Evolutionary conservation across 2,888 invertebrate species (phyloP), one percentile per base, ranked within the genome.

Genomic region (Thera britannica): DNA sequence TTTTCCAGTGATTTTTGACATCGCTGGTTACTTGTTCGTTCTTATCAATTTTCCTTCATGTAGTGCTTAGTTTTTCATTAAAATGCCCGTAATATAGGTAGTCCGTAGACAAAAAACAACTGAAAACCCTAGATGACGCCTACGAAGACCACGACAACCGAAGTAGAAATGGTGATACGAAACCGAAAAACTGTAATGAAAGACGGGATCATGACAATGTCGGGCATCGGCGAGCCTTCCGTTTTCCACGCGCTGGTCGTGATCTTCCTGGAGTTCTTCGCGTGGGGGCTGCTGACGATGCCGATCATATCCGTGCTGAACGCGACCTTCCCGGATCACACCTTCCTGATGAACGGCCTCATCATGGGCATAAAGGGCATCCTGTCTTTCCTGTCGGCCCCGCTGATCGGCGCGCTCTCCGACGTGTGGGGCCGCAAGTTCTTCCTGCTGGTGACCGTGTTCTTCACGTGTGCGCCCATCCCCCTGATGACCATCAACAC

Each of bases 181-280:
- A 97, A 97, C 90, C 95, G 97, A 93, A 97, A 97, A 94, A 96
- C 96, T 89, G 96, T 97, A 89, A 95, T 96, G 92, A 97, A 97
- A 95, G 97, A 97, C 95, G 97, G 97, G 88, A 96, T 97, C 85
- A 97, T 97, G 94, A 97, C 97, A 93, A 96, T 97, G 95, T 95
- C 95, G 81, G 98, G 98, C 79, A 97, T 98, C 86, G 98, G 98
- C 76, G 97, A 97, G 90, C 98, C 99, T 74, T 98, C 98, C 87
- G 97, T 99, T 74, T 98, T 98, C 93, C 99, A 99, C 96, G 99
- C 99, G 73, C 94, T 99, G 89, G 97, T 99, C 87, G 98, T 99
- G 84, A 99, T 99, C 93, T 99, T 99, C 95, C 95, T 99, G 92
- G 99, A 99, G 94, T 99, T 99, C 94, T 99, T 99, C 94, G 98